A percentile compares a stretch with the other conserved stretches of the same genome.
phyloP scores from a whole-genome alignment of 2,113 vertebrate species.

The Oenanthe oenanthe region DNA sequence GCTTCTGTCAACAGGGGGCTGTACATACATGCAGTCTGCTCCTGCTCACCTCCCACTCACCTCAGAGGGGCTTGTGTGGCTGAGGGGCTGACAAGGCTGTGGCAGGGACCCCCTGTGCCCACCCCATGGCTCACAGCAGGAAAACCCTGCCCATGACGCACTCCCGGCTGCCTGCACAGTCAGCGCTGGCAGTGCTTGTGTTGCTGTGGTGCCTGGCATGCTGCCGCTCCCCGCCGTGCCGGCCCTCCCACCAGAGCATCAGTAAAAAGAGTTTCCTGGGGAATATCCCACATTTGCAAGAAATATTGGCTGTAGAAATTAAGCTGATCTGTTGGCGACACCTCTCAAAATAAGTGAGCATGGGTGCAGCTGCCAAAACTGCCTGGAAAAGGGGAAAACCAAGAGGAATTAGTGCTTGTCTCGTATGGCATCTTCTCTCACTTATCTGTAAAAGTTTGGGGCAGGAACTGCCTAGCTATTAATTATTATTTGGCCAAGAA shows the following conservation, averaged over 20 bases:
- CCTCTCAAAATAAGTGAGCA: not conserved
- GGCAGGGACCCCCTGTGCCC: not conserved
- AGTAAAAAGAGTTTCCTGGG: not conserved
- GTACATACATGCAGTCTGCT: not conserved
- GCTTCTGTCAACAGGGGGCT: not conserved
- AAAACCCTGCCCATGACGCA: fast-evolving
- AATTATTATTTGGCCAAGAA: constrained; percentile 37
- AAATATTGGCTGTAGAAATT: not conserved
- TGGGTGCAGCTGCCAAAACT: not conserved
- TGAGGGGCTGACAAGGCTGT: not conserved
- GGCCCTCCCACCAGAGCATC: not conserved
- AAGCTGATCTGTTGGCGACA: not conserved
- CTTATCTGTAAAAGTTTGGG: constrained; percentile 6
- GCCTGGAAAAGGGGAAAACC: not conserved
- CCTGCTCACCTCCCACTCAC: fast-evolving
- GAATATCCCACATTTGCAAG: constrained; percentile 36
- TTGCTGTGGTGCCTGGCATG: not conserved
- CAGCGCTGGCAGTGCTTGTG: not conserved
- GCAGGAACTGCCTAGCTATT: constrained; percentile 25
- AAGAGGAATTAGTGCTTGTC: not conserved
- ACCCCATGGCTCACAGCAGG: not conserved
- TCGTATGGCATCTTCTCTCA: constrained; percentile 15
- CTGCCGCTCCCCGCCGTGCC: fast-evolving
- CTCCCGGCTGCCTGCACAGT: not conserved
- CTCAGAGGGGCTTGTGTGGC: fast-evolving